Conservation (phyloP, 2,797 vertebrate species). For the Darevskia mixta region DNA sequence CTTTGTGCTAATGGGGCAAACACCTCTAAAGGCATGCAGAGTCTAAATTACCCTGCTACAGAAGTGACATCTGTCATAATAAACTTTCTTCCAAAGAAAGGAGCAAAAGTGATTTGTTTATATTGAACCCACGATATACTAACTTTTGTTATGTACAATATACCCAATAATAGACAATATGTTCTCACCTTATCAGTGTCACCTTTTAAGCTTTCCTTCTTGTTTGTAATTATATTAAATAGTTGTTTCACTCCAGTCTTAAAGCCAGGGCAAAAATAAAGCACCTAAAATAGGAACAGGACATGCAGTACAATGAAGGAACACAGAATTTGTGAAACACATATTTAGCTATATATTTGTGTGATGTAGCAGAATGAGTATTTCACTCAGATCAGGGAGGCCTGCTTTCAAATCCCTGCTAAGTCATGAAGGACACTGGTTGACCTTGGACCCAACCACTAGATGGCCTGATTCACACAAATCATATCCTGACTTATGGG, state of each 20-base stretch:
- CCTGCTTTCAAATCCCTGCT: not conserved
- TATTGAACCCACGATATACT: accelerated
- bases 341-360: not conserved
- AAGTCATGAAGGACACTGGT: not conserved
- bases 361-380: not conserved
- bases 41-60: too few relatives aligned
- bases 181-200: slow-evolving; percentile 80
- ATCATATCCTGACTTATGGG: too few relatives aligned
- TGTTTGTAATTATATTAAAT: slow-evolving; percentile 85
- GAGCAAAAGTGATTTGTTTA: not conserved
- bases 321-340: not conserved
- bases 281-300: slow-evolving; percentile 82
- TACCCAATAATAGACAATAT: not conserved
- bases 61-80: not conserved
- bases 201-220: slow-evolving; percentile 83
- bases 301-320: not conserved
- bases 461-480: too few relatives aligned
- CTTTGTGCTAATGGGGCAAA: too few relatives aligned
- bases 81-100: not conserved
- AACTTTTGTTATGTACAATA: not conserved
- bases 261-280: slow-evolving; percentile 96
- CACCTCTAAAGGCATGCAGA: too few relatives aligned
- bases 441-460: not conserved
- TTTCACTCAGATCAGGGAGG: not conserved
- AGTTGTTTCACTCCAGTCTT: slow-evolving; percentile 91